phyloP scores from a whole-genome alignment of 2,888 invertebrate genomes.

The Steromphala cineraria region DNA sequence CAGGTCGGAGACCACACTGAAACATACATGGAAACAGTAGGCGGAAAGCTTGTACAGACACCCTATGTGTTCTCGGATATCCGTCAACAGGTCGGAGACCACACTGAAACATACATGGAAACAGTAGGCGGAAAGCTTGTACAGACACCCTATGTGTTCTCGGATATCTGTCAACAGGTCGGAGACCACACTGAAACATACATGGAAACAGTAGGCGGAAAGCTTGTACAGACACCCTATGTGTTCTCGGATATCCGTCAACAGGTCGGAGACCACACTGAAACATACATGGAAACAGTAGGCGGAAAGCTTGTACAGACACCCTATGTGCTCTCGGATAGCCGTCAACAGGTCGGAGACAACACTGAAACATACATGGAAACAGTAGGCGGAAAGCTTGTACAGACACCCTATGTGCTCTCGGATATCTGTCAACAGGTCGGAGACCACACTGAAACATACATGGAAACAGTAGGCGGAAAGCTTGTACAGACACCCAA shows the following conservation, averaged over 20 bases:
- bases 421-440: conserved; percentile 83
- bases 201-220: no score
- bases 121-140: conserved; percentile 88
- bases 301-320: conserved; percentile 88
- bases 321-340: conserved; percentile 83
- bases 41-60: conserved; percentile 88
- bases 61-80: conserved; percentile 83
- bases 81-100: conserved; percentile 82
- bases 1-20: conserved; percentile 84
- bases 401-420: conserved; percentile 86
- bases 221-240: conserved; percentile 87
- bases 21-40: no score
- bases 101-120: no score
- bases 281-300: no score
- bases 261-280: conserved; percentile 85
- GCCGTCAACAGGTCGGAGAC: conserved; percentile 83
- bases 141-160: conserved; percentile 84
- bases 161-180: conserved; percentile 83
- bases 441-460: conserved; percentile 85
- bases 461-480: no score
- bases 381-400: conserved; percentile 87
- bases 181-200: conserved; percentile 85
- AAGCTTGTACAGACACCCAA: conserved; percentile 86
- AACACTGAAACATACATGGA: no score
- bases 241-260: conserved; percentile 83